Evolutionary conservation across 1,140 invertebrate species (phyloP).

Genomic region (Druon quercuslanigerum): DNA sequence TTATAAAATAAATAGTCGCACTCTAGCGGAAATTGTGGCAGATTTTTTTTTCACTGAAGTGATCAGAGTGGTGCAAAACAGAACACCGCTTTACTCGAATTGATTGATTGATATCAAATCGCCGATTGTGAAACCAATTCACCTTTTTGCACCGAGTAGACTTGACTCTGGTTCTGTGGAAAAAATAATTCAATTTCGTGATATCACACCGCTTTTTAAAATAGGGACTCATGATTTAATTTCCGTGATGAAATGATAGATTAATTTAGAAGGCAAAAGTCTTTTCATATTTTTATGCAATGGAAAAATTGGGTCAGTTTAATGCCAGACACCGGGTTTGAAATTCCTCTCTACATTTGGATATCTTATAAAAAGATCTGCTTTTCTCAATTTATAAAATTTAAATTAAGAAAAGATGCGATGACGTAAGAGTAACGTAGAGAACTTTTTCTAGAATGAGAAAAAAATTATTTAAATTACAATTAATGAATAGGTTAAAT

Average conservation of each 20-base stretch:
- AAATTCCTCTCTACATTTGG: neutral
- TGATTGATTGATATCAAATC: conserved; percentile 26
- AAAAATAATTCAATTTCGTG: conserved; percentile 10
- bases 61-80: neutral
- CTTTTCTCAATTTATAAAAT: too few species aligned
- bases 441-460: too few species aligned
- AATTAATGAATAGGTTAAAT: too few species aligned
- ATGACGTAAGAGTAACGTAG: too few species aligned
- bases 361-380: too few species aligned
- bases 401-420: too few species aligned
- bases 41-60: neutral
- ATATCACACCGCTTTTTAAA: neutral
- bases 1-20: conserved; percentile 20
- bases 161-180: neutral
- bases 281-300: neutral
- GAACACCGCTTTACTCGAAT: conserved; percentile 7
- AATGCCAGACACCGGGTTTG: neutral
- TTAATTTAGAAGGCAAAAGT: neutral
- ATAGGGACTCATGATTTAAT: neutral
- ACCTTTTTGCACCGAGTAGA: conserved; percentile 2
- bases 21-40: neutral
- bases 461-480: too few species aligned
- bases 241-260: neutral
- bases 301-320: conserved; percentile 3
- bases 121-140: neutral